phyloP scores from a whole-genome alignment of 2,113 vertebrate species.

The Etheostoma cragini region DNA sequence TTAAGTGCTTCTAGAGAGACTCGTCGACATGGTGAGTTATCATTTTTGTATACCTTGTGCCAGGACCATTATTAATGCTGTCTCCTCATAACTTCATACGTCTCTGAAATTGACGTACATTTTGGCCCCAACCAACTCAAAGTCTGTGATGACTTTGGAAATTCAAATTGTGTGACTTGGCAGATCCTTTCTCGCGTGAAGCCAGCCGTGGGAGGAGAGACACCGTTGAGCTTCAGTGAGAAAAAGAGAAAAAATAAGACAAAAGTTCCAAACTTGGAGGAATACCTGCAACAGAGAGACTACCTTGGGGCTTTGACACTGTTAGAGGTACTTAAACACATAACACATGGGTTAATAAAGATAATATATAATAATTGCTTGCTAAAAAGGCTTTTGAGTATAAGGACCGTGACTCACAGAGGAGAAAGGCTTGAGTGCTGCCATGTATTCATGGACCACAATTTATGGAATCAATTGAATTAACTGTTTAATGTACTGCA shows the following conservation, averaged over 20 bases:
- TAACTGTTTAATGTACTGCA: not conserved
- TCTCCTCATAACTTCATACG: not conserved
- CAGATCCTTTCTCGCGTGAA: constrained; percentile 96
- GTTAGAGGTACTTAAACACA: constrained; percentile 86
- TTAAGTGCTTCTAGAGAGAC: not conserved
- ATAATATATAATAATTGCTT: not conserved
- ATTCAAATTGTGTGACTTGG: not conserved
- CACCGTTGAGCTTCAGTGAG: constrained; percentile 69
- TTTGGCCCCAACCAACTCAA: not conserved
- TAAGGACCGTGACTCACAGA: not conserved
- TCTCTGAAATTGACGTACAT: not conserved
- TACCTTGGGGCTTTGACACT: constrained; percentile 94
- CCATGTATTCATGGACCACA: not conserved
- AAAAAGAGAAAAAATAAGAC: constrained; percentile 90
- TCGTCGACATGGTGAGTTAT: constrained; percentile 63
- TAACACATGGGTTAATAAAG: not conserved
- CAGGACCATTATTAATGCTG: not conserved
- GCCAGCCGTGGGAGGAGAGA: constrained; percentile 89
- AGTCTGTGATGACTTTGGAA: not conserved
- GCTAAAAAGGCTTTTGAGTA: not conserved
- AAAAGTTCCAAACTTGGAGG: constrained; percentile 89
- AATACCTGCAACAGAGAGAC: constrained; percentile 90
- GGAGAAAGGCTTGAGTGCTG: too few species aligned
- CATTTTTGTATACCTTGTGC: not conserved
- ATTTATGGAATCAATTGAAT: too few species aligned